Base-by-base conservation (phyloP, 2,797 vertebrate species). In the Masticophis lateralis region DNA sequence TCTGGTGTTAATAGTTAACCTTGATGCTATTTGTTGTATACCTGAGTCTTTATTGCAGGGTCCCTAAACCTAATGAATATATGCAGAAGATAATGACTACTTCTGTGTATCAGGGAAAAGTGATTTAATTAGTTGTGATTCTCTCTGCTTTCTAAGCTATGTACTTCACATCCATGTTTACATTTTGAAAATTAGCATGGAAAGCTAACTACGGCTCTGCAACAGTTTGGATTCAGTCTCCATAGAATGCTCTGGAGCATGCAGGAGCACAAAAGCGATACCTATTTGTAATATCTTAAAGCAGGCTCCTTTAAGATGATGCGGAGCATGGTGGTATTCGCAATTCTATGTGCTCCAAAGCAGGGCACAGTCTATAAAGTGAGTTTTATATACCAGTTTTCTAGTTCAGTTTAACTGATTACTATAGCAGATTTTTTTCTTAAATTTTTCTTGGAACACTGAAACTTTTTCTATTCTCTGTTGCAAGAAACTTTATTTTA, bases 1-100 rank as follows among this genome's bases (percentile, higher is more conserved):
- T 95, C 93, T 95, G 94, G 96, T 94, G 95, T 69, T 87, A 95
- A 95, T 55, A 14, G 5, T 91, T 90, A 88, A 92, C 28, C 93
- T 95, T 66, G 90, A 61, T 90, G 92, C 91, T 94, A 61, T 87
- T 94, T 90, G 92, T 95, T 92, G 92, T 93, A 95, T 94, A 94
- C 60, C 27, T 12, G 16, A 25, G 25, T 96, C 87, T 47, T 66
- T 47, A 66, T 57, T 47, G 56, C 25, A 51, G 28, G 87, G 4
- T 69, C 7, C 56, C 25, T 47, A 22, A 61, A 37, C 27, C 27
- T 47, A 43, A 69, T 59, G 25, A 16, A 43, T 51, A 66, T 8
- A 66, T 69, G 11, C 12, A 51, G 43, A 93, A 69, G n/a, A 57
- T 61, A 25, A 43, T 43, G 3, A 32, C 7, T 79, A 59, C 8